phyloP scores from a whole-genome alignment of 2,797 vertebrate genomes.

The Lateolabrax maculatus region DNA sequence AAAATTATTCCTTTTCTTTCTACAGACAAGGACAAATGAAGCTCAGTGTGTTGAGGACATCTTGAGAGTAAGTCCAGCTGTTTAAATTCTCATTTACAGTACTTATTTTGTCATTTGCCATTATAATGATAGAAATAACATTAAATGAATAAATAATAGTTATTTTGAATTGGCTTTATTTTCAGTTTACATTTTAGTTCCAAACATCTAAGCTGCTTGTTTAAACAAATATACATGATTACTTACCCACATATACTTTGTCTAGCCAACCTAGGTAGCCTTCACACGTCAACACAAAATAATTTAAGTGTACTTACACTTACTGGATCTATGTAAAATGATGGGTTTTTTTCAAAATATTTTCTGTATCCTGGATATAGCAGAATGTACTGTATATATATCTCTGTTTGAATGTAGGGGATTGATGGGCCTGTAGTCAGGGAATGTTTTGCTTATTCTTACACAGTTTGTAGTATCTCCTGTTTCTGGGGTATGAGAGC shows the following conservation, averaged over 20 bases:
- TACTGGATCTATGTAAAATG: too few relatives aligned
- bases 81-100: background rate
- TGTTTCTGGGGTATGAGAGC: background rate
- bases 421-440: background rate
- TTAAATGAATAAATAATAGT: too few relatives aligned
- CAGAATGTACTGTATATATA: too few relatives aligned
- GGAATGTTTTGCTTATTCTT: background rate
- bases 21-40: conserved; percentile 89
- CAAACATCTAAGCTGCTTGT: background rate
- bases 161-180: background rate
- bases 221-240: background rate
- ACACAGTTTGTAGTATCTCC: background rate
- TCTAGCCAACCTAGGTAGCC: background rate
- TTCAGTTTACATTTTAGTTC: background rate
- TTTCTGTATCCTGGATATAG: too few relatives aligned
- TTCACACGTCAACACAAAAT: background rate
- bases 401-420: too few relatives aligned
- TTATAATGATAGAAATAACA: background rate
- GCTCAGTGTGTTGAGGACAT: conserved; percentile 92
- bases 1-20: background rate
- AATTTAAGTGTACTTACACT: background rate
- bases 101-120: background rate
- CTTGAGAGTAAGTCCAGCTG: conserved; percentile 88
- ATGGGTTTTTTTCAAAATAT: too few relatives aligned
- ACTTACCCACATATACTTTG: background rate